Conservation (phyloP, 2,113 vertebrate species). For the Daboia siamensis region DNA sequence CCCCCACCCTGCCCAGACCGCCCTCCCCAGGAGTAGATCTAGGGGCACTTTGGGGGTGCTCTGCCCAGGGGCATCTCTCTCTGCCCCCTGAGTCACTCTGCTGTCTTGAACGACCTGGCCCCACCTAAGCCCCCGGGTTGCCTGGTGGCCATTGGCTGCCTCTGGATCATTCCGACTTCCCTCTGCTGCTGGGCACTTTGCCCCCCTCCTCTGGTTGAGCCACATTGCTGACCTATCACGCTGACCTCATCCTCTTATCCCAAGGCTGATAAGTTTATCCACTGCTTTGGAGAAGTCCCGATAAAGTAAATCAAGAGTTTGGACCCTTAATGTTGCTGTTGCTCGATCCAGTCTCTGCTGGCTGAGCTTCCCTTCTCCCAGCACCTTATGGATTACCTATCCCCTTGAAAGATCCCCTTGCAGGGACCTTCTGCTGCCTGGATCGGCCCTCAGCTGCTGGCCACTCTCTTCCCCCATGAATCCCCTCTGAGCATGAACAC, state of each 20-base stretch:
- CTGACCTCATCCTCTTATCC: neutral
- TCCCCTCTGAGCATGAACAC: neutral
- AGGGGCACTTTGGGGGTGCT: neutral
- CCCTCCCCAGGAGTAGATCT: neutral
- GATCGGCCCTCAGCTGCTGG: neutral
- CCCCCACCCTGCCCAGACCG: neutral
- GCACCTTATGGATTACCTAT: neutral
- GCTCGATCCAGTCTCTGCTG: neutral
- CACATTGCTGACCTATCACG: neutral
- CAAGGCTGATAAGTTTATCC: neutral
- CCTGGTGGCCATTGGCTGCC: neutral
- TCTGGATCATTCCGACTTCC: neutral
- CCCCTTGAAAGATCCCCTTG: neutral
- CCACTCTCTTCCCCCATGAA: neutral
- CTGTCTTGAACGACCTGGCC: neutral
- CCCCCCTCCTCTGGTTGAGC: neutral
- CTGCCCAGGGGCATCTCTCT: neutral
- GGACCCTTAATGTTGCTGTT: neutral
- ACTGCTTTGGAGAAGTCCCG: neutral
- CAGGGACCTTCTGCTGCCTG: neutral
- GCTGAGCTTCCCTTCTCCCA: neutral
- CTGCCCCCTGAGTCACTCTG: neutral
- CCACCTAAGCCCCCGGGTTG: neutral
- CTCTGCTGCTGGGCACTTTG: neutral
- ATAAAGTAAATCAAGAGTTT: neutral